Conservation (phyloP, 2,797 vertebrate genomes). For the Hypotaenidia okinawae region DNA sequence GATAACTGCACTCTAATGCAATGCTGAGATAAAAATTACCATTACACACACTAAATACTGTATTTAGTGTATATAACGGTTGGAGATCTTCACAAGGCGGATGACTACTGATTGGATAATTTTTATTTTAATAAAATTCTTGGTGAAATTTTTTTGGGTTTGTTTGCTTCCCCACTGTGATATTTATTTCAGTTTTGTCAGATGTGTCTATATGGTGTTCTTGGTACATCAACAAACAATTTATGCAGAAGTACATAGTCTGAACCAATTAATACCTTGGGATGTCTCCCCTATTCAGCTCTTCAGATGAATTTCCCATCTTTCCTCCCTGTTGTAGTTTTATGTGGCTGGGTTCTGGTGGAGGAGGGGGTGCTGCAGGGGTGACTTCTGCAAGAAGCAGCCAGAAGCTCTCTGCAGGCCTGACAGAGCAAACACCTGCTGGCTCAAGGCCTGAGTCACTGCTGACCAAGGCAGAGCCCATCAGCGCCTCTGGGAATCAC, state of each 20-base stretch:
- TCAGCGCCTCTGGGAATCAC: too few species aligned
- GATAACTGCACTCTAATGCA: not conserved
- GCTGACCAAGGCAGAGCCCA: too few species aligned
- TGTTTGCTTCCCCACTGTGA: not conserved
- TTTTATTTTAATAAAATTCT: not conserved
- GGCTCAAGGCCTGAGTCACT: too few species aligned
- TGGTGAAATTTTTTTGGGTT: not conserved
- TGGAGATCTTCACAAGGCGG: not conserved
- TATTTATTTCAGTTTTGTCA: not conserved
- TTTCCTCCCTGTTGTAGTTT: not conserved
- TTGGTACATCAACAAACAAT: not conserved
- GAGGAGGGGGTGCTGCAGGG: too few species aligned
- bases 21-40: conserved; percentile 7
- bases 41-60: not conserved
- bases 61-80: not conserved
- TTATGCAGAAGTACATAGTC: not conserved
- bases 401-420: too few species aligned
- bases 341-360: too few species aligned
- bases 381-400: too few species aligned
- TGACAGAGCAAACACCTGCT: too few species aligned
- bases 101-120: not conserved
- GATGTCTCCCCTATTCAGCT: not conserved
- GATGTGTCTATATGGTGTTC: not conserved
- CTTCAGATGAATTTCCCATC: not conserved
- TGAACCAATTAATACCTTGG: not conserved